Percentiles rank a stretch among this genome's conserved stretches.
Evolutionary conservation across 1,140 invertebrate species (phyloP).

Genomic region (Paracyclopina nana): DNA sequence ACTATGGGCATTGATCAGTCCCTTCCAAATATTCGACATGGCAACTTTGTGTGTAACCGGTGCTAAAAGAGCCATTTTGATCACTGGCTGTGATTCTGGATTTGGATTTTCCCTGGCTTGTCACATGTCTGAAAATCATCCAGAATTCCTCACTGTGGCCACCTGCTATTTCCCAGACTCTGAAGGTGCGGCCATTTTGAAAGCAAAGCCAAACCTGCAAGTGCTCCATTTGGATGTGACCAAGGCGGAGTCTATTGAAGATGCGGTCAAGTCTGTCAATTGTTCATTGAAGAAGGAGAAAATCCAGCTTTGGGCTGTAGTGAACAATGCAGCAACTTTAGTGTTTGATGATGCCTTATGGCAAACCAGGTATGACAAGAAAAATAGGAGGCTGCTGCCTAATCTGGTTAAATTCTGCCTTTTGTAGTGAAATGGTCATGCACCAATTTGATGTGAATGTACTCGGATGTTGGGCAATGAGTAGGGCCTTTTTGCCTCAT

Average conservation of each 20-base stretch:
- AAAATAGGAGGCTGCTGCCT: neutral
- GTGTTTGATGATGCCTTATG: slow-evolving; percentile 14
- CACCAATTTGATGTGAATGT: slow-evolving; percentile 6
- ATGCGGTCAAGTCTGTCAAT: neutral
- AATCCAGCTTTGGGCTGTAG: neutral
- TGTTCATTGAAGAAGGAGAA: neutral
- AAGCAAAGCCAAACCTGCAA: slow-evolving; percentile 6
- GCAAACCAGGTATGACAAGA: slow-evolving; percentile 1
- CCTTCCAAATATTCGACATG: no score
- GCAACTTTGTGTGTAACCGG: no score
- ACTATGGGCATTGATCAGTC: no score
- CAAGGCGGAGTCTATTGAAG: neutral
- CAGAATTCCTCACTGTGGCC: neutral
- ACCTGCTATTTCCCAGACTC: neutral
- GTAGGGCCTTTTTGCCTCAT: neutral
- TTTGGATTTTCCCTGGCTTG: slow-evolving; percentile 13
- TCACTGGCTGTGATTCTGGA: slow-evolving; percentile 16
- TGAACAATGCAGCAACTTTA: slow-evolving; percentile 14
- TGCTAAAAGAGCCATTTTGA: slow-evolving; percentile 5
- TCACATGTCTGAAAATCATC: neutral
- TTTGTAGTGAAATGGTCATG: neutral
- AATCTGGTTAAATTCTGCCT: neutral
- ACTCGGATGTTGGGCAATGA: neutral
- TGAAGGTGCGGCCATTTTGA: neutral
- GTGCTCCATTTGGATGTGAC: slow-evolving; percentile 10